Percentiles rank a stretch among this genome's conserved stretches.
These are phyloP conservation scores for Girardia tigrina DNA, from an alignment of 2,888 invertebrate species.

Conservation along the genomic window DNA sequence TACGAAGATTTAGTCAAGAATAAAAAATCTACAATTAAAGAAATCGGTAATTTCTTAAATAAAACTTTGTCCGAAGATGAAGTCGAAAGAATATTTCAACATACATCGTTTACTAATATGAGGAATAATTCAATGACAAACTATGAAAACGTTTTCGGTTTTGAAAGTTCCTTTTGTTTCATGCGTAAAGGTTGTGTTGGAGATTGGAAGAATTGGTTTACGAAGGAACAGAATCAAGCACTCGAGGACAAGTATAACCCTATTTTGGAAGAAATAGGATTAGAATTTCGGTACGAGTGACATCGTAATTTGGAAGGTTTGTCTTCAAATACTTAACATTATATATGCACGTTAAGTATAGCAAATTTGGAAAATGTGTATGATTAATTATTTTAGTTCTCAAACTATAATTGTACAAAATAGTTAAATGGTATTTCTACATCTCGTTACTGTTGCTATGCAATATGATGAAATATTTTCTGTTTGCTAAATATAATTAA, in stretches of 20 bases:
- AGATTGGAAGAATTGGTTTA: slow-evolving; percentile 36
- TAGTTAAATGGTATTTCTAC: no score
- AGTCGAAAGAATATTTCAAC: slow-evolving; percentile 36
- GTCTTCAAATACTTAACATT: no score
- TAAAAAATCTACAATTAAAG: slow-evolving; percentile 37
- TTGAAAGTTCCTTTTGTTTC: slow-evolving; percentile 34
- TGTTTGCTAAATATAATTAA: no score
- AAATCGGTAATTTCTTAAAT: slow-evolving; percentile 39
- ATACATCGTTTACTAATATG: slow-evolving; percentile 38
- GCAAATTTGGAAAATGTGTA: no score
- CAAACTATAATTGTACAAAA: no score
- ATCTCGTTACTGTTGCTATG: no score
- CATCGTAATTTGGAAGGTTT: no score
- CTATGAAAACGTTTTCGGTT: slow-evolving; percentile 29
- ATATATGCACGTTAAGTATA: no score
- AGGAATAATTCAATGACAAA: slow-evolving; percentile 36
- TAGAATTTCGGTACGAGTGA: slow-evolving; percentile 33
- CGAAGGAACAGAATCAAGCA: slow-evolving; percentile 32
- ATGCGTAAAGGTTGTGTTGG: slow-evolving; percentile 38
- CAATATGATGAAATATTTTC: no score
- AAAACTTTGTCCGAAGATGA: slow-evolving; percentile 35
- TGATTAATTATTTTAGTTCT: no score
- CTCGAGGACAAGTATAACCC: slow-evolving; percentile 30
- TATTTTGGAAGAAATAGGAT: slow-evolving; percentile 30
- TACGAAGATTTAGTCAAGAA: slow-evolving; percentile 37